Conservation (phyloP, 2,888 invertebrate species). For the Bibio marci region DNA sequence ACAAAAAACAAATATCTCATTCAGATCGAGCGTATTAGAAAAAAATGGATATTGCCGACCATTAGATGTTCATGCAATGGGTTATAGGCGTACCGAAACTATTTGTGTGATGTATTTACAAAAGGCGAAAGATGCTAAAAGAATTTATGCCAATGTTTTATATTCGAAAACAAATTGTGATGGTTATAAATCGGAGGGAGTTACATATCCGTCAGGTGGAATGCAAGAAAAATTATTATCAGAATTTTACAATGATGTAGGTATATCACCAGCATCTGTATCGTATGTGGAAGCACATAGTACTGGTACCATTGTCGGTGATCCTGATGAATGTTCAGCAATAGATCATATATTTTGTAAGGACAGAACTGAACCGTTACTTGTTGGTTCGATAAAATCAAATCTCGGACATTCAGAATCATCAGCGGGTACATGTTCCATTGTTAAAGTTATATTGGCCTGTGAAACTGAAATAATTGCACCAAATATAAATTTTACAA, state of each 20-base stretch:
- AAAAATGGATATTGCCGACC: conserved; percentile 75
- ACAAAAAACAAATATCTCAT: no score
- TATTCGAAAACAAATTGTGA: conserved; percentile 71
- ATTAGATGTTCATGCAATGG: conserved; percentile 70
- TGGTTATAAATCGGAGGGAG: conserved; percentile 54
- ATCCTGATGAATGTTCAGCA: conserved; percentile 66
- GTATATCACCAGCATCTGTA: conserved; percentile 48
- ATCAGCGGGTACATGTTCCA: conserved; percentile 62
- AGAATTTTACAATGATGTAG: conserved; percentile 51
- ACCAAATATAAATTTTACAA: conserved; percentile 66
- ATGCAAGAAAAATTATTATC: conserved; percentile 41
- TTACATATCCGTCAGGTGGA: conserved; percentile 47
- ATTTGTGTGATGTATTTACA: conserved; percentile 54
- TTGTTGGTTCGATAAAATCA: conserved; percentile 83
- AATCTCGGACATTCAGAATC: conserved; percentile 90
- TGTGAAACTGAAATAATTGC: conserved; percentile 68
- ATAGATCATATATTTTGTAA: conserved; percentile 64
- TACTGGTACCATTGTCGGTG: conserved; percentile 68
- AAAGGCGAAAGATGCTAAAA: conserved; percentile 45
- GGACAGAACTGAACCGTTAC: conserved; percentile 52
- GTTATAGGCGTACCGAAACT: conserved; percentile 72
- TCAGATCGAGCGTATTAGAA: conserved; percentile 59
- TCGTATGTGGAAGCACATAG: conserved; percentile 79
- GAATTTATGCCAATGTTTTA: conserved; percentile 49
- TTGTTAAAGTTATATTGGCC: conserved; percentile 65